These are phyloP conservation scores for Bombus breviceps DNA, from an alignment of 1,140 invertebrate species.

Conservation along the genomic window DNA sequence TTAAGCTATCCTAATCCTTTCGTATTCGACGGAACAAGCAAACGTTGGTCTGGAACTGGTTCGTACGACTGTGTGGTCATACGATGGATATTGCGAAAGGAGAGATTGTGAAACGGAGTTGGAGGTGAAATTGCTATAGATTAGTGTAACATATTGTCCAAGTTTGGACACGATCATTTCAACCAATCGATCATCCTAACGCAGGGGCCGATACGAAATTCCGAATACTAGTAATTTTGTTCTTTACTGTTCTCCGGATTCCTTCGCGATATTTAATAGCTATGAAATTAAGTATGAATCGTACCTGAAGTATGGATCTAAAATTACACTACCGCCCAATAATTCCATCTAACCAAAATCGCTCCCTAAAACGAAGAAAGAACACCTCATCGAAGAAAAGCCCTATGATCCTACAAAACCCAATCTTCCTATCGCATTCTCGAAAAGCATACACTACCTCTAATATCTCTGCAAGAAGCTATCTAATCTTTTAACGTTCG, in stretches of 20 bases:
- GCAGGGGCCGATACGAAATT: background rate
- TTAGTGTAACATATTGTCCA: slow-evolving; percentile 1
- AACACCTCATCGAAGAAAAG: too few relatives aligned
- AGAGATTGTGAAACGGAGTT: slow-evolving; percentile 35
- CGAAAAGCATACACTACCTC: background rate
- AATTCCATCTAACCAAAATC: too few relatives aligned
- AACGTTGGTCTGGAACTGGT: slow-evolving; percentile 15
- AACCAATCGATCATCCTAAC: slow-evolving; percentile 9
- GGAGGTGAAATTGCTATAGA: slow-evolving; percentile 45
- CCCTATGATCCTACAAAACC: too few relatives aligned
- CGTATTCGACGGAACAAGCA: background rate
- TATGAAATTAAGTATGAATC: background rate
- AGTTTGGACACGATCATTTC: background rate
- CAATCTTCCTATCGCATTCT: background rate
- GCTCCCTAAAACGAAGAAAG: too few relatives aligned
- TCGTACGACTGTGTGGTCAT: slow-evolving; percentile 1
- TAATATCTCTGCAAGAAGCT: background rate
- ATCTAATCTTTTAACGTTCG: background rate
- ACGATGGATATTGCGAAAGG: slow-evolving; percentile 42
- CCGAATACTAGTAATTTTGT: background rate
- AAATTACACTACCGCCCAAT: too few relatives aligned
- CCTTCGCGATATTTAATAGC: background rate
- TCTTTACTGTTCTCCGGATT: too few relatives aligned
- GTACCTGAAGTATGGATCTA: too few relatives aligned
- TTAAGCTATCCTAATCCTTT: slow-evolving; percentile 2